A percentile compares a stretch with the other conserved stretches of the same genome.
These are phyloP conservation scores for Sinosuthora webbiana DNA, from an alignment of 2,113 vertebrate genomes.

Conservation along the genomic window DNA sequence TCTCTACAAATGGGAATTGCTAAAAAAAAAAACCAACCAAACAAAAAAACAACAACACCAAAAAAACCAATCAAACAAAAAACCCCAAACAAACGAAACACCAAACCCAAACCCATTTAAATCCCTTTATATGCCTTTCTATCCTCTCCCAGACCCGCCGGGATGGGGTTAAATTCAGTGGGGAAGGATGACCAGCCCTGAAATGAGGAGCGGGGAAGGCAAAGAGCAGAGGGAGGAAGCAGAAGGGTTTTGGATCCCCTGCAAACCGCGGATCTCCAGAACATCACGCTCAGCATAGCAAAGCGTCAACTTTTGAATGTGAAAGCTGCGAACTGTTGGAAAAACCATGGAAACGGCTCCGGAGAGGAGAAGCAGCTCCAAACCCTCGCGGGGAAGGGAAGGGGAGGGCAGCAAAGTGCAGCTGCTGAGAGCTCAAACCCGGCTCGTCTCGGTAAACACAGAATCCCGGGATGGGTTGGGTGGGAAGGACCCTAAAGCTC, in stretches of 20 bases:
- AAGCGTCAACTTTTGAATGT: background rate
- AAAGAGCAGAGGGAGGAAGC: background rate
- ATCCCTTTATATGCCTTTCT: background rate
- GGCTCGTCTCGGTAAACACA: background rate
- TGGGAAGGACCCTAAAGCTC: background rate
- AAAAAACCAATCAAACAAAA: too few species aligned
- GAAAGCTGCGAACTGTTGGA: background rate
- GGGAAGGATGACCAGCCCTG: background rate
- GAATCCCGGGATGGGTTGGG: background rate
- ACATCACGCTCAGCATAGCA: background rate
- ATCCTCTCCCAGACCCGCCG: background rate
- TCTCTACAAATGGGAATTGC: background rate
- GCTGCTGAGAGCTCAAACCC: background rate
- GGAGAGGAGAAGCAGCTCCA: background rate
- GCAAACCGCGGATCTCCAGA: background rate
- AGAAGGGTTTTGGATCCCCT: background rate
- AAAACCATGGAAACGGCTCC: background rate
- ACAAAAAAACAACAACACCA: too few species aligned
- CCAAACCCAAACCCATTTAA: accelerated
- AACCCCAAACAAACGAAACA: too few species aligned
- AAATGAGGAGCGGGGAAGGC: background rate
- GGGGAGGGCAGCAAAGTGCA: background rate
- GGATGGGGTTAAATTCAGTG: accelerated
- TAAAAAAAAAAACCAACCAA: background rate
- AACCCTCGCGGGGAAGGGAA: accelerated